Base-by-base conservation (phyloP, 2,113 vertebrate genomes). In the Saccopteryx bilineata region DNA sequence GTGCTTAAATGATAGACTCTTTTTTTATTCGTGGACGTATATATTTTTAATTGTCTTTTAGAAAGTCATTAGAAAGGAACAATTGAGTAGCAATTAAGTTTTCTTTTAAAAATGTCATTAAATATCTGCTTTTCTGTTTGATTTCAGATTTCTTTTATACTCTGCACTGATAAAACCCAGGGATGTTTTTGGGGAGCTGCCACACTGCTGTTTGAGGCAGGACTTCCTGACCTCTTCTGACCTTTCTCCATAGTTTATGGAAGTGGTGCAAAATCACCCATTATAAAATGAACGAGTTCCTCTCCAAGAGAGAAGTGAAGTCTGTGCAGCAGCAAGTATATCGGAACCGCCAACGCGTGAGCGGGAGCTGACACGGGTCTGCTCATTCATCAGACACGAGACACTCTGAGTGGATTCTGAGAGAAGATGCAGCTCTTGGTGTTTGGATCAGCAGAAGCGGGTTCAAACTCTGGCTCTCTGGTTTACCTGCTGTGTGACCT, bases 61-160 rank as follows among this genome's bases (percentile, higher is more conserved):
- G 91, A 87, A 87, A 90, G 95, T 93, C 93, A 93, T 93, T 93
- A 93, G 93, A 74, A 93, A 95, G 52, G 92, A 87, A 61, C 80
- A 90, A 48, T 87, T 90, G 92, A 74, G 54, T 80, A 76, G 81
- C 83, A 83, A 91, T 96, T 74, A 94, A 46, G 61, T 81, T 94
- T 95, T 56, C n/a, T 48, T 90, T 96, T 65, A 83, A 91, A 95
- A 58, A 52, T 60, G 69, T 87, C 83, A 96, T 97, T 87, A 93
- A 93, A 65, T 60, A 56, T 52, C 39, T 0, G 0, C 72, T 86
- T 65, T 28, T 23, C 9, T 8, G 13, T 66, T 54, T 63, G 80
- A 80, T n/a, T 82, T 14, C 92, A 48, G 65, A 14, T 26, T 63
- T 60, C 33, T 58, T 46, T 1, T 39, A 66, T 5, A 0, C 0